Conservation (phyloP, 1,140 invertebrate species). For the Sitodiplosis mosellana region DNA sequence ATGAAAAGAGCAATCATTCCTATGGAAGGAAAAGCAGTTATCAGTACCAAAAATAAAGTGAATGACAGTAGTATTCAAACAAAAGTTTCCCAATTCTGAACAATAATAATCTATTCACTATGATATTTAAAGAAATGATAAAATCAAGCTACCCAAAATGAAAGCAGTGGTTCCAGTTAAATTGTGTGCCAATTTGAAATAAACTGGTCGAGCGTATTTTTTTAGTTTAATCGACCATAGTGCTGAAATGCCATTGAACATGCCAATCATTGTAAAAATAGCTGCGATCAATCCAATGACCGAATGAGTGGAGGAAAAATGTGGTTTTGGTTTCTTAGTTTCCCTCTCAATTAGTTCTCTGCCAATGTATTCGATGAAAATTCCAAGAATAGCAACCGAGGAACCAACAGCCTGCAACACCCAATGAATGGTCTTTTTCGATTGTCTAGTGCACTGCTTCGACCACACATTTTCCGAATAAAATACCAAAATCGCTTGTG, state of each 20-base stretch:
- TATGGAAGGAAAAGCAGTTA: too few species aligned
- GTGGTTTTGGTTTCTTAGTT: neutral
- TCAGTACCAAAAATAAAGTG: too few species aligned
- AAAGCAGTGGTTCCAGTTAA: neutral
- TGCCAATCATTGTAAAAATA: neutral
- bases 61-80: too few species aligned
- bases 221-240: neutral
- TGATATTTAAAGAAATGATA: too few species aligned
- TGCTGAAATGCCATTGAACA: neutral
- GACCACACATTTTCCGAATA: constrained; percentile 1
- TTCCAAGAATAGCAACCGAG: neutral
- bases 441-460: neutral
- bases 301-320: neutral
- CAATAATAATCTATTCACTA: too few species aligned
- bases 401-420: neutral
- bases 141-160: neutral
- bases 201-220: neutral
- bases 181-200: neutral
- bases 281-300: neutral
- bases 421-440: constrained; percentile 2
- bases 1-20: too few species aligned
- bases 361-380: neutral
- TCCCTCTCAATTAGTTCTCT: neutral
- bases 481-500: constrained; percentile 2
- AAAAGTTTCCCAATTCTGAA: neutral